Conservation (phyloP, 2,113 vertebrate species). For the Lichenostomus cassidix region DNA sequence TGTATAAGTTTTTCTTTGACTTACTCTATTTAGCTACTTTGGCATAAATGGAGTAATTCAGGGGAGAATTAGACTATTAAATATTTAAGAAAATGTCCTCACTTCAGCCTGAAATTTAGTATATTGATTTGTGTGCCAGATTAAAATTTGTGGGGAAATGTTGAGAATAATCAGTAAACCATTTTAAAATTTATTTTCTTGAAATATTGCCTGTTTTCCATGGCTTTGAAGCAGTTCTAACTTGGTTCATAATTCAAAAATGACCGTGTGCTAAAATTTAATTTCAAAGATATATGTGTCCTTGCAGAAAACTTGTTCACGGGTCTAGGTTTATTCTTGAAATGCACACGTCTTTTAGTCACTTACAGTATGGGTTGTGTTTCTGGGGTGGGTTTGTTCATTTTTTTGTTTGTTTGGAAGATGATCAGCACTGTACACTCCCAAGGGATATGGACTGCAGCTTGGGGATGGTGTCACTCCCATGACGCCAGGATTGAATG, state of each 20-base stretch:
- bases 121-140: background rate
- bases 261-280: background rate
- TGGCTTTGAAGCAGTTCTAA: slow-evolving; percentile 5
- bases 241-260: slow-evolving; percentile 39
- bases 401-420: background rate
- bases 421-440: background rate
- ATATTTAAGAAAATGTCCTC: slow-evolving; percentile 38
- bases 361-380: background rate
- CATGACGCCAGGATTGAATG: accelerated
- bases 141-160: background rate
- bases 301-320: background rate
- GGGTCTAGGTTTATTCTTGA: background rate
- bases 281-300: slow-evolving; percentile 29
- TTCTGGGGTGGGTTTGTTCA: background rate
- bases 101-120: slow-evolving; percentile 25
- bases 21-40: slow-evolving; percentile 15
- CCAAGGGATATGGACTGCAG: background rate
- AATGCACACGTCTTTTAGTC: background rate
- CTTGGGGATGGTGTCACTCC: background rate
- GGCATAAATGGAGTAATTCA: slow-evolving; percentile 31
- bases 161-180: slow-evolving; percentile 1
- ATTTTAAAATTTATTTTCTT: slow-evolving; percentile 10
- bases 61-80: slow-evolving; percentile 26
- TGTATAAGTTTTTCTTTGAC: background rate
- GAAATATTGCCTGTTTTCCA: background rate